phyloP scores from a whole-genome alignment of 2,797 vertebrate species.

The Malurus splendens region DNA sequence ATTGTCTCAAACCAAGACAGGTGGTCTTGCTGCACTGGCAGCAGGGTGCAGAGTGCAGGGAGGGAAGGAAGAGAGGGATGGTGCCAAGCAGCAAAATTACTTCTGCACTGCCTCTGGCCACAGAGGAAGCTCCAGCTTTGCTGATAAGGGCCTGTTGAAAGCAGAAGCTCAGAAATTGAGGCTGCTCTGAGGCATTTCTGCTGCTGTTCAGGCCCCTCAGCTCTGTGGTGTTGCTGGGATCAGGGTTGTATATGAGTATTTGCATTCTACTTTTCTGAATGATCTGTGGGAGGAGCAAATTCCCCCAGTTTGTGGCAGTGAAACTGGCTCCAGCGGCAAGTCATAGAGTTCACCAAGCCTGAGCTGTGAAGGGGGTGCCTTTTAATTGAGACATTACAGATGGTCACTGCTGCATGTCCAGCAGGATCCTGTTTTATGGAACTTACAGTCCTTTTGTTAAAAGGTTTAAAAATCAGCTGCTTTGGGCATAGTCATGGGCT shows the following conservation, averaged over 20 bases:
- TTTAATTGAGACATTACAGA: neutral
- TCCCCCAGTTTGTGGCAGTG: fast-evolving
- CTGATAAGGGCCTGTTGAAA: neutral
- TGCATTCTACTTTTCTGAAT: neutral
- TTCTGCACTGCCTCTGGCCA: fast-evolving
- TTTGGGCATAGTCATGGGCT: neutral
- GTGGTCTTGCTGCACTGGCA: neutral
- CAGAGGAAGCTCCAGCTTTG: neutral
- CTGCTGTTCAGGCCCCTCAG: neutral
- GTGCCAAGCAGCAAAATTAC: neutral
- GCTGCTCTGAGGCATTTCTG: neutral
- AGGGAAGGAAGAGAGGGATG: neutral
- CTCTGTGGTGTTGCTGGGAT: fast-evolving
- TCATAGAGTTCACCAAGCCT: neutral
- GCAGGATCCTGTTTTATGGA: neutral
- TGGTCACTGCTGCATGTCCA: neutral
- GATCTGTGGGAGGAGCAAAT: no score
- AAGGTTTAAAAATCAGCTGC: neutral
- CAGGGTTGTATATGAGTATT: fast-evolving
- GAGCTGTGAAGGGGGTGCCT: neutral
- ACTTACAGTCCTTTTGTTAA: neutral
- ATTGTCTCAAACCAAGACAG: no score
- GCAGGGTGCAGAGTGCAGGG: fast-evolving
- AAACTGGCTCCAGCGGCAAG: fast-evolving
- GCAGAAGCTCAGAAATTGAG: fast-evolving